Evolutionary conservation across 1,140 invertebrate species (phyloP).

Genomic region (Pentalonia nigronervosa): DNA sequence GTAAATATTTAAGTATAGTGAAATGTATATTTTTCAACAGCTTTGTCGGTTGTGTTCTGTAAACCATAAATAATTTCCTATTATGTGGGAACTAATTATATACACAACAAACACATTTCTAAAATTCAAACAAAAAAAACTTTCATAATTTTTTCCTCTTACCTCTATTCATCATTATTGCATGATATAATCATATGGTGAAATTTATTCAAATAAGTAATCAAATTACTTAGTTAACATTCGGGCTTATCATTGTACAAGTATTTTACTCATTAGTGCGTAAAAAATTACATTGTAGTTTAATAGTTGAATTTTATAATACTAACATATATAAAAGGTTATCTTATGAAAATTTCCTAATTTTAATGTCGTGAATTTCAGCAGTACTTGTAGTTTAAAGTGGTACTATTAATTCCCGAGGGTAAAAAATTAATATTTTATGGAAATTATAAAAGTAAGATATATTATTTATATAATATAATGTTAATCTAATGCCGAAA

Average conservation of each 20-base stretch:
- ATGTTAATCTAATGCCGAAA: background rate
- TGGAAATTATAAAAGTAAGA: background rate
- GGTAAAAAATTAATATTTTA: background rate
- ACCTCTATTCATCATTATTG: background rate
- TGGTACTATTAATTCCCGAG: background rate
- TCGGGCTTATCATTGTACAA: no score
- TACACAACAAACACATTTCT: background rate
- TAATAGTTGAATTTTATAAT: background rate
- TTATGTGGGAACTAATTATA: slow-evolving; percentile 16
- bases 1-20: background rate
- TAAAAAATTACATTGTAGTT: background rate
- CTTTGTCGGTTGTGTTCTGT: background rate
- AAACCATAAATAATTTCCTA: slow-evolving; percentile 3
- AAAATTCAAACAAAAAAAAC: background rate
- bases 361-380: background rate
- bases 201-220: no score
- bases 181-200: background rate
- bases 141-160: background rate
- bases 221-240: no score
- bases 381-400: background rate
- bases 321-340: no score
- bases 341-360: background rate
- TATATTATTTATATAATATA: no score
- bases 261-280: no score
- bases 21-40: background rate